Evolutionary conservation across 2,797 vertebrate genomes (phyloP).

Genomic region (Sebastes baramenuke): DNA sequence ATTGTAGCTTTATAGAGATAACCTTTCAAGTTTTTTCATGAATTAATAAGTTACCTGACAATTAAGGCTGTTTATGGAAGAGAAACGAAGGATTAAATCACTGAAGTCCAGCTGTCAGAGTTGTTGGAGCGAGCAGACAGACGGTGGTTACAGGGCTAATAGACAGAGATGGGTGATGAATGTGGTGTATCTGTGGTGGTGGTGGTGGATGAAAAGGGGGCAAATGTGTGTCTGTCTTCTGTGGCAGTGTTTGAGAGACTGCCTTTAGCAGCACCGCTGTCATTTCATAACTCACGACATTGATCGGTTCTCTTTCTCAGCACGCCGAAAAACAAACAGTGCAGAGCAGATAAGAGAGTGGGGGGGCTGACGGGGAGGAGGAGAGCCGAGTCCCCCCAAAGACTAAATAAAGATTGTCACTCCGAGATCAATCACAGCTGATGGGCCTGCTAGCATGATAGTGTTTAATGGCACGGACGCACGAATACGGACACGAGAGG

Average conservation of each 20-base stretch:
- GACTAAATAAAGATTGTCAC: constrained; percentile 65
- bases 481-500: not conserved
- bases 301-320: constrained; percentile 73
- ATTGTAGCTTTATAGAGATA: not conserved
- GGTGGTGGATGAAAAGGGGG: constrained; percentile 21
- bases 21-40: not conserved
- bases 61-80: constrained; percentile 8
- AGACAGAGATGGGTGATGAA: constrained; percentile 58
- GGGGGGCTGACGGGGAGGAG: constrained; percentile 22
- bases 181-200: constrained; percentile 42
- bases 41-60: not conserved
- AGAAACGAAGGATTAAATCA: not conserved
- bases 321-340: constrained; percentile 69
- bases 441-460: constrained; percentile 30
- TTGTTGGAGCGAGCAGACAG: constrained; percentile 24
- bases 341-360: constrained; percentile 60
- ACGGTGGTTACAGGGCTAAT: constrained; percentile 43
- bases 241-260: constrained; percentile 72
- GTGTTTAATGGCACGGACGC: constrained; percentile 6
- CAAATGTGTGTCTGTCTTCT: constrained; percentile 60
- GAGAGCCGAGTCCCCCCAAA: constrained; percentile 32
- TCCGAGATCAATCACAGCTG: constrained; percentile 63
- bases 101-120: constrained; percentile 35
- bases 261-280: constrained; percentile 69
- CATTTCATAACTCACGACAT: constrained; percentile 85